Evolutionary conservation across 2,113 vertebrate species (phyloP).

Genomic region (Thalassarche chlororhynchos): DNA sequence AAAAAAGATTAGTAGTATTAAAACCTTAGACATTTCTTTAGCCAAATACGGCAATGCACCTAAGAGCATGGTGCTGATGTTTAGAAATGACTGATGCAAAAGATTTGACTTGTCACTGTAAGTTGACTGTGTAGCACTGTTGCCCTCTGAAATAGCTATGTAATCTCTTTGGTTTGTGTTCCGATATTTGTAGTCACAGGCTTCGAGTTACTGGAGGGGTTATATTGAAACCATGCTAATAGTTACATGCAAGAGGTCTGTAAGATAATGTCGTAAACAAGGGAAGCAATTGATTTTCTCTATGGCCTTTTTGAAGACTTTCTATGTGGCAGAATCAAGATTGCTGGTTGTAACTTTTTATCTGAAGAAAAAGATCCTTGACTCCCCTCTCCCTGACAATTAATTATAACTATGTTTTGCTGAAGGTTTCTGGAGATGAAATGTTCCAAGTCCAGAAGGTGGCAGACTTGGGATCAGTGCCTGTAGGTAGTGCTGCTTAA

Average conservation of each 20-base stretch:
- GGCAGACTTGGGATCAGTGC: background rate
- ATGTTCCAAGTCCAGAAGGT: background rate
- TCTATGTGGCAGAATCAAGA: background rate
- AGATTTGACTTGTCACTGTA: background rate
- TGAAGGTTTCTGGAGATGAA: background rate
- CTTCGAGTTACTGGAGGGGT: background rate
- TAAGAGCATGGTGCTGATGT: background rate
- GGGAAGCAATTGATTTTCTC: background rate
- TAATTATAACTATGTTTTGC: background rate
- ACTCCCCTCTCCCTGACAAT: background rate
- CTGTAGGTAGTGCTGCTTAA: background rate
- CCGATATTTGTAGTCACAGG: background rate
- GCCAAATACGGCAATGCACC: background rate
- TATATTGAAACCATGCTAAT: accelerated
- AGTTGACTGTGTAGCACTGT: background rate
- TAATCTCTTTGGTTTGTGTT: background rate
- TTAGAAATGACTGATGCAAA: background rate
- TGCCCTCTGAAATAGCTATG: background rate
- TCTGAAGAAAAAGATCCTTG: background rate
- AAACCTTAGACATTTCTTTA: accelerated
- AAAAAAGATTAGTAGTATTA: background rate
- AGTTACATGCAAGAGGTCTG: background rate
- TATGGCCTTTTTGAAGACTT: background rate
- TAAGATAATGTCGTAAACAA: background rate
- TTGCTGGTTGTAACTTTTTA: background rate